Conservation (phyloP, 2,888 invertebrate species). For the Cetonia aurata region DNA sequence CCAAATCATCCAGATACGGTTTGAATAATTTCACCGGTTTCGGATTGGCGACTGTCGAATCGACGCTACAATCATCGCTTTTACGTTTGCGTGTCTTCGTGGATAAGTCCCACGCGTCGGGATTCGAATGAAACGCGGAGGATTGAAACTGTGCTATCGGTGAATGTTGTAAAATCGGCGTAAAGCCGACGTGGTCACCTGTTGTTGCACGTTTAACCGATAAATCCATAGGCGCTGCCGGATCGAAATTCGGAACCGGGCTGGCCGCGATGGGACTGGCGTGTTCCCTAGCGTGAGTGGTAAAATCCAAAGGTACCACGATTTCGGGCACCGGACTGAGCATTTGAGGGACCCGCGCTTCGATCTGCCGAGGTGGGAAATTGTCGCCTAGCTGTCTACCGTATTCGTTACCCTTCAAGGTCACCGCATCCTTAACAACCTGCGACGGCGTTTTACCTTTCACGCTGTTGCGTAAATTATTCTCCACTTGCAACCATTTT, state of each 20-base stretch:
- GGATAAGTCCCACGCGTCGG: slow-evolving; percentile 65
- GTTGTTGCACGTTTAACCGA: slow-evolving; percentile 61
- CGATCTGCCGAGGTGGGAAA: slow-evolving; percentile 31
- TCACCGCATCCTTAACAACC: slow-evolving; percentile 51
- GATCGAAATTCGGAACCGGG: slow-evolving; percentile 57
- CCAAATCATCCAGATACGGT: slow-evolving; percentile 79
- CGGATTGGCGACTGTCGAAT: slow-evolving; percentile 38
- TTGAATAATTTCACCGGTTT: slow-evolving; percentile 82
- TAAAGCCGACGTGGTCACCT: slow-evolving; percentile 47
- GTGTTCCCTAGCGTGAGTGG: slow-evolving; percentile 58
- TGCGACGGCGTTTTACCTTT: slow-evolving; percentile 59
- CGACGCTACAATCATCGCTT: slow-evolving; percentile 45
- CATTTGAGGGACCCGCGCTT: slow-evolving; percentile 45
- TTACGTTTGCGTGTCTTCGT: slow-evolving; percentile 58
- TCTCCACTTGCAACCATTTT: slow-evolving; percentile 91
- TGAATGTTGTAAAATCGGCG: slow-evolving; percentile 41
- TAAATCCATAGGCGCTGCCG: slow-evolving; percentile 64
- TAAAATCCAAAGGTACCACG: slow-evolving; percentile 60
- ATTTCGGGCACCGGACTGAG: slow-evolving; percentile 33
- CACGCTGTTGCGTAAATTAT: slow-evolving; percentile 81
- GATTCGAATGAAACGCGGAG: slow-evolving; percentile 13
- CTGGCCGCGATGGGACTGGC: slow-evolving; percentile 58
- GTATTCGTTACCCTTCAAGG: slow-evolving; percentile 59
- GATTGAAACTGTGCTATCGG: slow-evolving; percentile 35
- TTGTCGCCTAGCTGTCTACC: slow-evolving; percentile 66